Percentiles rank a stretch among this genome's conserved stretches.
phyloP scores from a whole-genome alignment of 2,113 vertebrate genomes.

The Psettodes erumei region DNA sequence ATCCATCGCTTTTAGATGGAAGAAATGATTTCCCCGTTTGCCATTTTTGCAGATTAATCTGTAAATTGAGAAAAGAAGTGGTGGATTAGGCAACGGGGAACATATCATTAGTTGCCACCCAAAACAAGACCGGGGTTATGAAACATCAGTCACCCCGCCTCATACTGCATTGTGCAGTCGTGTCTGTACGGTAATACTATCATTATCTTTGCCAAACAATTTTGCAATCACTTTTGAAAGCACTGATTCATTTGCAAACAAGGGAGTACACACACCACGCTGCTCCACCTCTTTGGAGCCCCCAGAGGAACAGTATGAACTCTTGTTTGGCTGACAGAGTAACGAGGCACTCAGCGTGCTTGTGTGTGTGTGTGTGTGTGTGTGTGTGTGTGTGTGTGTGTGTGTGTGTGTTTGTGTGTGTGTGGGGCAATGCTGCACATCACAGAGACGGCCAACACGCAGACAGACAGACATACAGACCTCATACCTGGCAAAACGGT shows the following conservation, averaged over 20 bases:
- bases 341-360: constrained; percentile 12
- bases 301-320: constrained; percentile 43
- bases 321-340: constrained; percentile 47
- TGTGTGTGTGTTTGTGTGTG: too few relatives aligned
- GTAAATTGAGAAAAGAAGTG: neutral
- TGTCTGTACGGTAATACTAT: neutral
- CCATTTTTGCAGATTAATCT: too few relatives aligned
- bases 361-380: neutral
- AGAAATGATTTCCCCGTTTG: neutral
- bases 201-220: neutral
- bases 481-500: constrained; percentile 62
- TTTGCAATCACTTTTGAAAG: constrained; percentile 29
- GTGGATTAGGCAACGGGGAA: neutral
- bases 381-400: neutral
- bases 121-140: neutral
- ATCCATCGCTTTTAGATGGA: too few relatives aligned
- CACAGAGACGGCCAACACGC: constrained; percentile 40
- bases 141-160: neutral
- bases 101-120: neutral
- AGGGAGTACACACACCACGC: constrained; percentile 29
- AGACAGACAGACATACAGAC: constrained; percentile 47
- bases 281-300: constrained; percentile 28
- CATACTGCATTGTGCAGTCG: neutral
- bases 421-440: constrained; percentile 40
- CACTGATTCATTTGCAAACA: constrained; percentile 40